Conservation (phyloP, 2,888 invertebrate genomes). For the Pristionchus mayeri region DNA sequence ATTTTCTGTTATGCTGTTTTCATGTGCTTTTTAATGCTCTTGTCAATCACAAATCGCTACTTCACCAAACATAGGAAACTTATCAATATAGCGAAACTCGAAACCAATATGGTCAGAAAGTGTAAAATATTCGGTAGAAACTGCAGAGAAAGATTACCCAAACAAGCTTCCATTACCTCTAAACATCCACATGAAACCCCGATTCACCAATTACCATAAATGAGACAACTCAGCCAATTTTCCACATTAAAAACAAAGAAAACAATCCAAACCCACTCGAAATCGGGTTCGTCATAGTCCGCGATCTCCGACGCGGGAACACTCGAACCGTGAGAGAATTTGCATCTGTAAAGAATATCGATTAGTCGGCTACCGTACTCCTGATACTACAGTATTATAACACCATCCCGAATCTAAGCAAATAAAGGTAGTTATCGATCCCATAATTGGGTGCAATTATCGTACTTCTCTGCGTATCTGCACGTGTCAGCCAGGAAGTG, state of each 20-base stretch:
- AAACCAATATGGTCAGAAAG: too few species aligned
- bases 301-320: conserved; percentile 55
- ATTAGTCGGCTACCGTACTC: background rate
- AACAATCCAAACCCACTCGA: conserved; percentile 48
- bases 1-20: background rate
- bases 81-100: background rate
- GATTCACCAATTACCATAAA: background rate
- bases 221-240: too few species aligned
- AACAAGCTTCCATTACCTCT: background rate
- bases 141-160: too few species aligned
- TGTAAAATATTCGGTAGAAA: too few species aligned
- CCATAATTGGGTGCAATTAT: background rate
- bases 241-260: background rate
- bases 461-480: conserved; percentile 56
- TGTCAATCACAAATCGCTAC: background rate
- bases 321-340: conserved; percentile 62
- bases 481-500: conserved; percentile 60
- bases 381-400: background rate
- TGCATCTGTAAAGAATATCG: background rate
- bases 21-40: too few species aligned
- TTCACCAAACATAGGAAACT: background rate
- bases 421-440: background rate
- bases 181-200: background rate
- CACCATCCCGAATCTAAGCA: background rate
- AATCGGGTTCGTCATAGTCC: conserved; percentile 63